Percentiles rank a stretch among this genome's conserved stretches.
Evolutionary conservation across 2,888 invertebrate species (phyloP).

Genomic region (Onchidella celtica): DNA sequence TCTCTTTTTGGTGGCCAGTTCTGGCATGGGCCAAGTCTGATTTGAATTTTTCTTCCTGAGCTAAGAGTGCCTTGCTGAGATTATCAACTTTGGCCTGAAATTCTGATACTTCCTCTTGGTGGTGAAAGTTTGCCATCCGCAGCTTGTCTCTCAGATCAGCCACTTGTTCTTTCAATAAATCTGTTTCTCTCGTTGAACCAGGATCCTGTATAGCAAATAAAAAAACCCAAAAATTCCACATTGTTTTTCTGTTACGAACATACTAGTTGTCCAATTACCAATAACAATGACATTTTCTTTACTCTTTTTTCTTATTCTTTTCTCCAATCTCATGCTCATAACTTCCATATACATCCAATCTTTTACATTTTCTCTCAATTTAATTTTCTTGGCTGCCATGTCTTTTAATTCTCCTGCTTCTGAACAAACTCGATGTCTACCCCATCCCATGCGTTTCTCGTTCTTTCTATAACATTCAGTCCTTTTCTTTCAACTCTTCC

Average conservation of each 20-base stretch:
- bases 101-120: constrained; percentile 81
- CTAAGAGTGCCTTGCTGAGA: constrained; percentile 70
- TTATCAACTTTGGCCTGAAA: constrained; percentile 67
- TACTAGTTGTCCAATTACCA: neutral
- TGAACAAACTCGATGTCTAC: too few relatives aligned
- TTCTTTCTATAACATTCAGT: too few relatives aligned
- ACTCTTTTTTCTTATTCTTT: too few relatives aligned
- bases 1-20: constrained; percentile 86
- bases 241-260: neutral
- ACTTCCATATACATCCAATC: too few relatives aligned
- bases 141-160: constrained; percentile 82
- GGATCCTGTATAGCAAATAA: constrained; percentile 61
- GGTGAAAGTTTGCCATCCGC: constrained; percentile 62
- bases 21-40: constrained; percentile 78
- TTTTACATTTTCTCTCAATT: too few relatives aligned
- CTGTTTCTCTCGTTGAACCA: constrained; percentile 67
- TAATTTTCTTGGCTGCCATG: too few relatives aligned
- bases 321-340: too few relatives aligned
- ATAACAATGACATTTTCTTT: neutral
- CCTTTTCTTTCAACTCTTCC: too few relatives aligned
- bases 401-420: too few relatives aligned
- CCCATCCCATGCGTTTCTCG: too few relatives aligned
- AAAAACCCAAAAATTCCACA: too few relatives aligned
- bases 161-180: constrained; percentile 81
- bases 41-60: constrained; percentile 76